Percentiles rank a stretch among this genome's conserved stretches.
Evolutionary conservation across 2,797 vertebrate species (phyloP).

Genomic region (Lepidocolaptes lacrymiger): DNA sequence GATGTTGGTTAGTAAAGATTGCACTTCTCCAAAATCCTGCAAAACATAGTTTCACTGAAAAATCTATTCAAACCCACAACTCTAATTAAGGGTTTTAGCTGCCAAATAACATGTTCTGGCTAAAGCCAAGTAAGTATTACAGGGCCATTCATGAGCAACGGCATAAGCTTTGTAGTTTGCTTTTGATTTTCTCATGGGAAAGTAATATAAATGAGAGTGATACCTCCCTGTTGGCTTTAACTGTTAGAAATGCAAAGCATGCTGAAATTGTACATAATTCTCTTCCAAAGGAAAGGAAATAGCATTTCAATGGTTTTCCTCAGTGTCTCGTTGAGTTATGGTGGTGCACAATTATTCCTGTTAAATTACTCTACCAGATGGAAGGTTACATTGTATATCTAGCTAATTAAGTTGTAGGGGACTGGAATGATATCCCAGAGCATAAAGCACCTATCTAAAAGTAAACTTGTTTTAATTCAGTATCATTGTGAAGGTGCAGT

Average conservation of each 20-base stretch:
- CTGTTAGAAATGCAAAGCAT: constrained; percentile 84
- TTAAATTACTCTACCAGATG: constrained; percentile 89
- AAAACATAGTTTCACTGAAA: constrained; percentile 72
- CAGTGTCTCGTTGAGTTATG: constrained; percentile 89
- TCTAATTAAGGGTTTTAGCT: constrained; percentile 77
- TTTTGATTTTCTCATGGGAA: constrained; percentile 88
- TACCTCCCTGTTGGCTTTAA: constrained; percentile 86
- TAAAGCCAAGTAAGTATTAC: constrained; percentile 80
- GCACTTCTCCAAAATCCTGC: constrained; percentile 57
- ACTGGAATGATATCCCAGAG: constrained; percentile 75
- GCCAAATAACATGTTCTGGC: constrained; percentile 77
- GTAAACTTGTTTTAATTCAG: constrained; percentile 73
- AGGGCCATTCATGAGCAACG: constrained; percentile 82
- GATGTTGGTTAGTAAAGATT: constrained; percentile 56
- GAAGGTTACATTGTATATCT: constrained; percentile 83
- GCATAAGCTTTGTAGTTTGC: constrained; percentile 82
- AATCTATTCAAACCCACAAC: constrained; percentile 72
- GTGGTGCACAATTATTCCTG: constrained; percentile 86
- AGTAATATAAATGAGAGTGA: constrained; percentile 88
- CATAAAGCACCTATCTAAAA: constrained; percentile 70
- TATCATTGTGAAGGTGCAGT: constrained; percentile 10
- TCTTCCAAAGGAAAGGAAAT: constrained; percentile 92
- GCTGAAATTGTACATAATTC: constrained; percentile 90
- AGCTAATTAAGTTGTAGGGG: constrained; percentile 84
- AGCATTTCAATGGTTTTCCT: constrained; percentile 90